phyloP scores from a whole-genome alignment of 2,888 invertebrate species.

The Drosophila acutilabella region DNA sequence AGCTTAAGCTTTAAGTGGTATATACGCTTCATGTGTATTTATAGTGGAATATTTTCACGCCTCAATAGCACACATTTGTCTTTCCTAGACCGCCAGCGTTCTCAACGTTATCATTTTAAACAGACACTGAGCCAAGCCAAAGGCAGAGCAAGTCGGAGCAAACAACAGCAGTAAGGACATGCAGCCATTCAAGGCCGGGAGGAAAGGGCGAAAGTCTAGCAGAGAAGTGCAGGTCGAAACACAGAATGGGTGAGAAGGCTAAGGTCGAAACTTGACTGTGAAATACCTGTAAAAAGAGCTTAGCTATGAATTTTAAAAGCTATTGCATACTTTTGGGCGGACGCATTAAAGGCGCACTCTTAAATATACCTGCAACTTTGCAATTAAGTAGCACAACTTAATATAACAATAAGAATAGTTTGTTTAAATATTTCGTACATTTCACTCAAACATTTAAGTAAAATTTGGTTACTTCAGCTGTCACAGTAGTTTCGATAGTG shows the following conservation, averaged over 20 bases:
- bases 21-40: constrained; percentile 61
- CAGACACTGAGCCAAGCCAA: constrained; percentile 57
- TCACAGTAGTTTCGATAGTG: too few species aligned
- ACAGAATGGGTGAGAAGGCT: constrained; percentile 21
- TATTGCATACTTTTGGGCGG: neutral
- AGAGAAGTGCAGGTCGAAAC: constrained; percentile 33
- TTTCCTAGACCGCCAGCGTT: constrained; percentile 58
- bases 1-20: constrained; percentile 60
- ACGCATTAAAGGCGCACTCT: neutral
- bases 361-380: too few species aligned
- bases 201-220: constrained; percentile 11
- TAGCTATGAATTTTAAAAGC: neutral
- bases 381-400: too few species aligned
- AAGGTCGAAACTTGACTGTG: neutral
- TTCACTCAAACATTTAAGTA: too few species aligned
- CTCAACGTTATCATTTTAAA: constrained; percentile 78
- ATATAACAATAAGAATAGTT: too few species aligned
- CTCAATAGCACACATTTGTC: constrained; percentile 78
- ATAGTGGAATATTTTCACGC: constrained; percentile 79
- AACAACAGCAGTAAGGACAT: constrained; percentile 40
- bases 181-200: constrained; percentile 1
- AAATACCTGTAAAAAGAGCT: neutral
- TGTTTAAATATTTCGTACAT: too few species aligned
- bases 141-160: constrained; percentile 16
- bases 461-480: too few species aligned